A percentile compares a stretch with the other conserved stretches of the same genome.
Evolutionary conservation across 2,113 vertebrate species (phyloP).

Genomic region (Pteropus alecto): DNA sequence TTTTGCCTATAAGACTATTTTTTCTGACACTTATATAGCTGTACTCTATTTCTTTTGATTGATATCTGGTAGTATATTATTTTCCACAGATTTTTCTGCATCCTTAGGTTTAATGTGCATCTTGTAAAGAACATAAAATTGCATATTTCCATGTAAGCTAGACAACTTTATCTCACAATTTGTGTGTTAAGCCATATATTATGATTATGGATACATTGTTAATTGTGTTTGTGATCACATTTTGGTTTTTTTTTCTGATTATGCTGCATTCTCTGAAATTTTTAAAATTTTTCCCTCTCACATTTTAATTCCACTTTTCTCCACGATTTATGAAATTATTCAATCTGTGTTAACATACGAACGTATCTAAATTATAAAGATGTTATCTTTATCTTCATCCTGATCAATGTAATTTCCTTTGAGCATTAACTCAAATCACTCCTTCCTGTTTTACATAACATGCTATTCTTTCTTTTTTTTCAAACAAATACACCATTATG

Average conservation of each 20-base stretch:
- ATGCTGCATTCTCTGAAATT: background rate
- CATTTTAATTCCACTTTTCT: background rate
- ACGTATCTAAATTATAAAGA: background rate
- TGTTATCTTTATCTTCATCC: background rate
- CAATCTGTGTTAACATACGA: background rate
- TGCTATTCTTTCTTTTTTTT: background rate
- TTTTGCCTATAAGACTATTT: background rate
- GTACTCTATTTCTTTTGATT: background rate
- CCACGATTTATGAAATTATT: background rate
- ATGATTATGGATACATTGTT: background rate
- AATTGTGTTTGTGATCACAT: background rate
- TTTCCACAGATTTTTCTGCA: background rate
- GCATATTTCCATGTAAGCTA: background rate
- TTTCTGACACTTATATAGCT: background rate
- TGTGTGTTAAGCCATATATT: background rate
- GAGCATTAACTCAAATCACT: background rate
- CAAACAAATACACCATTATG: background rate
- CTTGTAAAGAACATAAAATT: background rate
- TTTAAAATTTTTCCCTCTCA: background rate
- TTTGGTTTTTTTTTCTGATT: background rate
- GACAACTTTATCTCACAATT: background rate
- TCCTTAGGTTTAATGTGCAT: background rate
- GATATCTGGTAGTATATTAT: background rate
- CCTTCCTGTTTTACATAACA: background rate
- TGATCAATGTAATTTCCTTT: background rate